A percentile compares a stretch with the other conserved stretches of the same genome.
Conservation (phyloP, 2,888 invertebrate species). For the Ferrisia virgata region DNA sequence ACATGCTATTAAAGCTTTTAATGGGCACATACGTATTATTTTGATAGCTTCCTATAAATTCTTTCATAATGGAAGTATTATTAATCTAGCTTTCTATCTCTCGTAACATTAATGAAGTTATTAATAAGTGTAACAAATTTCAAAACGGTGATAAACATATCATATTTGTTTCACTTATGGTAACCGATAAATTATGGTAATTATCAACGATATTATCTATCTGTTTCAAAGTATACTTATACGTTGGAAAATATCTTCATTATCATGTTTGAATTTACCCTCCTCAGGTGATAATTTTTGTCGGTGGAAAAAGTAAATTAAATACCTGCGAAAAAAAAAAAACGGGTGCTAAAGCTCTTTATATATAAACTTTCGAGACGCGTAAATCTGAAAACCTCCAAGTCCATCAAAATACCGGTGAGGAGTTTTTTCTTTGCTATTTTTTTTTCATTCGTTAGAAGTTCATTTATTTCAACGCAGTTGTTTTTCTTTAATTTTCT, state of each 20-base stretch:
- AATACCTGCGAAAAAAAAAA: background rate
- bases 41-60: background rate
- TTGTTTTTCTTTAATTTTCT: conserved; percentile 16
- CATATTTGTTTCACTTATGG: background rate
- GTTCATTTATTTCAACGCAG: background rate
- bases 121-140: background rate
- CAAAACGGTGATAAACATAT: background rate
- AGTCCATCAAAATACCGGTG: background rate
- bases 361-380: background rate
- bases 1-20: background rate
- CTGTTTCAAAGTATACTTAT: background rate
- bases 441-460: background rate
- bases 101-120: background rate
- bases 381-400: background rate
- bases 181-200: background rate
- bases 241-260: background rate
- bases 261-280: too few relatives aligned
- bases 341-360: background rate
- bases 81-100: too few relatives aligned
- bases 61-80: background rate
- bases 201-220: background rate
- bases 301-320: background rate
- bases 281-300: too few relatives aligned
- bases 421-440: background rate
- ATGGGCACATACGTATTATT: background rate